Conservation (phyloP, 2,797 vertebrate genomes). For the Ptychobarbus kaznakovi region DNA sequence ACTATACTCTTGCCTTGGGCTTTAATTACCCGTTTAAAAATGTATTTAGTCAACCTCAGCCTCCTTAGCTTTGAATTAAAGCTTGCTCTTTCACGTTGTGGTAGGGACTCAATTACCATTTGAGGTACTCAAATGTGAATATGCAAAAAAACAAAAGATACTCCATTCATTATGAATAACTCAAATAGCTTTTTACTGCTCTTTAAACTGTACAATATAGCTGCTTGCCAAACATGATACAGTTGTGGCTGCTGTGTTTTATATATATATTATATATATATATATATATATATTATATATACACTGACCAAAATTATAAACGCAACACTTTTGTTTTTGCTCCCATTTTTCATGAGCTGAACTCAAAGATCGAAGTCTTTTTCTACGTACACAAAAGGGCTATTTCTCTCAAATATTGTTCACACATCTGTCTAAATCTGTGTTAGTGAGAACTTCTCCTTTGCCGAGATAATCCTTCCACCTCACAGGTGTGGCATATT, state of each 20-base stretch:
- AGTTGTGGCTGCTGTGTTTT: slow-evolving; percentile 19
- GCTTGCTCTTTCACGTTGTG: slow-evolving; percentile 65
- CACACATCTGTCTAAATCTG: too few relatives aligned
- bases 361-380: too few relatives aligned
- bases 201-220: slow-evolving; percentile 28
- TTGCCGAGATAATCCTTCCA: too few relatives aligned
- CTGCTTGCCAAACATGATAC: slow-evolving; percentile 8
- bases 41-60: slow-evolving; percentile 61
- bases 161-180: slow-evolving; percentile 33
- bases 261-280: neutral
- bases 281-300: neutral
- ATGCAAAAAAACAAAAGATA: slow-evolving; percentile 52
- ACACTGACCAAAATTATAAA: too few relatives aligned
- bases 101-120: slow-evolving; percentile 66
- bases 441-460: too few relatives aligned
- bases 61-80: slow-evolving; percentile 64
- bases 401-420: too few relatives aligned
- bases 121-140: slow-evolving; percentile 65
- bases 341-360: too few relatives aligned
- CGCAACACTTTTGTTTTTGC: too few relatives aligned
- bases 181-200: slow-evolving; percentile 13
- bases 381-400: too few relatives aligned
- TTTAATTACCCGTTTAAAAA: slow-evolving; percentile 72
- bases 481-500: too few relatives aligned
- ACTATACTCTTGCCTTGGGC: slow-evolving; percentile 57